These are phyloP conservation scores for Egretta garzetta DNA, from an alignment of 2,113 vertebrate species.

Conservation along the genomic window DNA sequence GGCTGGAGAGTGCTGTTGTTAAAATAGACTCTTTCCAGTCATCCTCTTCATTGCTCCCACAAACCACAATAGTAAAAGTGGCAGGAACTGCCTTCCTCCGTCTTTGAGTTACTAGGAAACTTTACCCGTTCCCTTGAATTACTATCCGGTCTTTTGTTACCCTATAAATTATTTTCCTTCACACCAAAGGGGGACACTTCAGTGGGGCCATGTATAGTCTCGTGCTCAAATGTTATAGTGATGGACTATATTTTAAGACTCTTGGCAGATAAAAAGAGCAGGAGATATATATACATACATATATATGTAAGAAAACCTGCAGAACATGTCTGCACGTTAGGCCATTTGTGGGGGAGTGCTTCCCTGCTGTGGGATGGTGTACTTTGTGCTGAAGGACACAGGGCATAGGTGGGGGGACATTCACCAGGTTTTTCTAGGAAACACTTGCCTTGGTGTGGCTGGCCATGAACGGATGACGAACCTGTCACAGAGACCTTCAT, in stretches of 20 bases:
- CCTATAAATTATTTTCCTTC: background rate
- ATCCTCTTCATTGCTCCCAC: background rate
- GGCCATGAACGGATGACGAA: background rate
- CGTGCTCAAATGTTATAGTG: background rate
- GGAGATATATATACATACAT: too few relatives aligned
- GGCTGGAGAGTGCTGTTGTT: background rate
- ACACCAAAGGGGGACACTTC: background rate
- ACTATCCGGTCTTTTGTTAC: background rate
- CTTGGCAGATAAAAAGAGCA: fast-evolving
- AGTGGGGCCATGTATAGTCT: background rate
- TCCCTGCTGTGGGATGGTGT: background rate
- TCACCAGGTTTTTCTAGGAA: background rate
- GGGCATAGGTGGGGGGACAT: fast-evolving
- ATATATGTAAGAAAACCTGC: background rate
- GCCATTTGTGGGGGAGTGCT: background rate
- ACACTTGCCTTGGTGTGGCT: background rate
- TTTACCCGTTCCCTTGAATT: background rate
- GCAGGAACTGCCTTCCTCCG: background rate
- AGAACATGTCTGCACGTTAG: background rate
- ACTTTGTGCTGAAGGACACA: background rate
- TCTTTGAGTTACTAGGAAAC: background rate
- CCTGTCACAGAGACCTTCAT: background rate
- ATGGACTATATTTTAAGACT: background rate
- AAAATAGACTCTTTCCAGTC: background rate
- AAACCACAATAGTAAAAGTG: background rate